Evolutionary conservation across 2,113 vertebrate genomes (phyloP).

Genomic region (Ceratotherium simum): DNA sequence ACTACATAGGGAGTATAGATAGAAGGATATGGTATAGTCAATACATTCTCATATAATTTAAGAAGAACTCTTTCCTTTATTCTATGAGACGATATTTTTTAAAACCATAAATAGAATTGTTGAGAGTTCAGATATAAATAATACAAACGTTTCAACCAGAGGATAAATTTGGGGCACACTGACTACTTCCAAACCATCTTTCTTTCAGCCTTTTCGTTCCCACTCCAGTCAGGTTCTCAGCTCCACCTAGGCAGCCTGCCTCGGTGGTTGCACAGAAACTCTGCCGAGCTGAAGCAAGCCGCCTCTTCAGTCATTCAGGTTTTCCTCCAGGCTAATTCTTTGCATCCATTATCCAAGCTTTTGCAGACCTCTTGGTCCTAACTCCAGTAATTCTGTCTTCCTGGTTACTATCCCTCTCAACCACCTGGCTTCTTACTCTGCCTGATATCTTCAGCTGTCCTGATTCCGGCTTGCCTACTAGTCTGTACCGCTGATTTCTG

Average conservation of each 20-base stretch:
- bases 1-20: background rate
- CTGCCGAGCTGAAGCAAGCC: background rate
- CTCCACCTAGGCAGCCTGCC: background rate
- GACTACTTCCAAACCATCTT: background rate
- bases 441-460: background rate
- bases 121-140: background rate
- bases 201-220: background rate
- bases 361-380: background rate
- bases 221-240: background rate
- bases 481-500: background rate
- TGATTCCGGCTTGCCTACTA: background rate
- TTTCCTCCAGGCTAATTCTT: background rate
- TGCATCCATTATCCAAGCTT: background rate
- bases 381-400: background rate
- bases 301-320: background rate
- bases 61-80: slow-evolving; percentile 1
- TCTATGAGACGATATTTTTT: background rate
- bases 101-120: background rate
- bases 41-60: slow-evolving; percentile 15
- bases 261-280: background rate
- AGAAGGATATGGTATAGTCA: background rate
- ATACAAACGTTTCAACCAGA: background rate
- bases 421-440: background rate
- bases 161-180: background rate
- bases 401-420: background rate